Conservation (phyloP, 2,888 invertebrate species). For the Pristionchus entomophagus region DNA sequence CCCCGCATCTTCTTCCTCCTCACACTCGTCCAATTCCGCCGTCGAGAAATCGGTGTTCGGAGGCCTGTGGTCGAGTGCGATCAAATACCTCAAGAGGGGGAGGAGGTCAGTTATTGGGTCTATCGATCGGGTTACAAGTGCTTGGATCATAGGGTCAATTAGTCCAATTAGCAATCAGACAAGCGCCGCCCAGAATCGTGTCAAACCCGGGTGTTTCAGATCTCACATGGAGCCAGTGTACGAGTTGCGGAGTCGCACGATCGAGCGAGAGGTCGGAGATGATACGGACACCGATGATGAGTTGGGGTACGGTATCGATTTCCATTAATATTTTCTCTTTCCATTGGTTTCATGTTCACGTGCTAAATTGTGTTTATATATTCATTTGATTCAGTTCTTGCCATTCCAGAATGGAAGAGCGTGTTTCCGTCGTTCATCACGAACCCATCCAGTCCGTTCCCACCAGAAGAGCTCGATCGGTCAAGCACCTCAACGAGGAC, state of each 20-base stretch:
- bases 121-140: too few relatives aligned
- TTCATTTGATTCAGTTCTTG: too few relatives aligned
- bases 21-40: neutral
- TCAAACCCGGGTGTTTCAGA: too few relatives aligned
- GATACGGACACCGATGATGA: constrained; percentile 38
- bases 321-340: neutral
- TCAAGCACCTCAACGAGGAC: neutral
- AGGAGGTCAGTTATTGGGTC: neutral
- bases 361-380: too few relatives aligned
- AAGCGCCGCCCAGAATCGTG: too few relatives aligned
- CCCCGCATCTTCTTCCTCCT: neutral
- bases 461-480: neutral
- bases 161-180: too few relatives aligned
- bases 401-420: neutral
- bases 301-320: neutral
- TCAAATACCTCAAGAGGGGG: constrained; percentile 35
- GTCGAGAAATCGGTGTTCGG: neutral
- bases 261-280: constrained; percentile 31
- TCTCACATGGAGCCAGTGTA: constrained; percentile 40
- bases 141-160: too few relatives aligned
- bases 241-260: constrained; percentile 37
- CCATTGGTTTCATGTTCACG: too few relatives aligned
- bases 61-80: neutral
- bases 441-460: neutral
- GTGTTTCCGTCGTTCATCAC: neutral